Evolutionary conservation across 2,113 vertebrate species (phyloP).

Genomic region (Speoplatyrhinus poulsoni): DNA sequence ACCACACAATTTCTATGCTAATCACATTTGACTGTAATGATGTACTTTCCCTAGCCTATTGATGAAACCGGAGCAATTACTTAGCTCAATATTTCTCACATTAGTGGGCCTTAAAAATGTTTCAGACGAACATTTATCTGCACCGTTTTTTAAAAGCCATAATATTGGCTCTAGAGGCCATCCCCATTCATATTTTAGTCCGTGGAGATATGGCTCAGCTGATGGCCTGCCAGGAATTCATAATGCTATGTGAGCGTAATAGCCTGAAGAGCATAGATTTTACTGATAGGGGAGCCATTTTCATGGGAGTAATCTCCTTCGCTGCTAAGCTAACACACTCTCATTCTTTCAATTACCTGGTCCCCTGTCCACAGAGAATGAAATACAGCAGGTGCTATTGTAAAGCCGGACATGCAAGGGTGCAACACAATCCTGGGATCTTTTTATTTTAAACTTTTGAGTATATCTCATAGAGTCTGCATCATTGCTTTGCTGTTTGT

Average conservation of each 20-base stretch:
- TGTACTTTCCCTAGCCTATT: constrained; percentile 67
- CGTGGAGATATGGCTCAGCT: constrained; percentile 66
- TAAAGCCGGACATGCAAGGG: background rate
- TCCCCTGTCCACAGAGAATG: constrained; percentile 49
- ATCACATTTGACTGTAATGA: constrained; percentile 72
- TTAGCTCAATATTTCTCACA: constrained; percentile 76
- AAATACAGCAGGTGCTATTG: constrained; percentile 53
- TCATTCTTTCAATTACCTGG: constrained; percentile 52
- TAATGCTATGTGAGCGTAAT: constrained; percentile 69
- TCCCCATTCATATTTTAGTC: constrained; percentile 73
- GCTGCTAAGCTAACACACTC: constrained; percentile 34
- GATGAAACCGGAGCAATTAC: constrained; percentile 74
- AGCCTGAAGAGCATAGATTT: constrained; percentile 57
- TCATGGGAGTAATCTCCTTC: constrained; percentile 27
- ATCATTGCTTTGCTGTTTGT: constrained; percentile 53
- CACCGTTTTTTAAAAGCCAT: constrained; percentile 61
- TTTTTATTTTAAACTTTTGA: constrained; percentile 18
- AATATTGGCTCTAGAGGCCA: constrained; percentile 61
- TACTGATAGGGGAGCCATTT: constrained; percentile 64
- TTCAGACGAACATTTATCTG: constrained; percentile 67
- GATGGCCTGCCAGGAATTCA: constrained; percentile 75
- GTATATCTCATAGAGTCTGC: constrained; percentile 42
- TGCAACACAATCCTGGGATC: background rate
- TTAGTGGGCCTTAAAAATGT: constrained; percentile 73
- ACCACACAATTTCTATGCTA: constrained; percentile 61